phyloP scores from a whole-genome alignment of 1,140 invertebrate species.

The Hypsibius dujardini region DNA sequence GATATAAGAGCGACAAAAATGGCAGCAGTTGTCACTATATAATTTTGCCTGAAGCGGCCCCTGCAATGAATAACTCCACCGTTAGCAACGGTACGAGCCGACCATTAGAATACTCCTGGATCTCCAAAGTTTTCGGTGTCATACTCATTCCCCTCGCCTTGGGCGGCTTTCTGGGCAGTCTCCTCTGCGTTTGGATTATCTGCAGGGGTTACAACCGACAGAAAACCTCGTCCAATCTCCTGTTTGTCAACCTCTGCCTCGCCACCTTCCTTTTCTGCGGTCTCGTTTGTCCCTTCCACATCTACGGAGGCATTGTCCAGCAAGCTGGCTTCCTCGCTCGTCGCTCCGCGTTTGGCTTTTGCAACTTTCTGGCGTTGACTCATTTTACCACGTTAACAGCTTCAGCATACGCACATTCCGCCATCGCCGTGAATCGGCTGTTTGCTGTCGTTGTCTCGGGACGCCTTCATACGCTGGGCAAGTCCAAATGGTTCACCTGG shows the following conservation, averaged over 20 bases:
- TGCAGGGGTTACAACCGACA: no score
- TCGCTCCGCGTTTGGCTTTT: neutral
- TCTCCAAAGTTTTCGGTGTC: constrained; percentile 3
- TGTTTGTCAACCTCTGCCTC: neutral
- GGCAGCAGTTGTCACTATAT: no score
- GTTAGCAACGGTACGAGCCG: no score
- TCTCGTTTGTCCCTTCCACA: neutral
- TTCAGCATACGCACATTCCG: neutral
- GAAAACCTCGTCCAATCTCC: neutral
- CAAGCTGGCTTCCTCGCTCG: constrained; percentile 2
- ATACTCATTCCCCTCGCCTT: neutral
- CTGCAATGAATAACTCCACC: no score
- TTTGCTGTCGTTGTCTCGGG: neutral
- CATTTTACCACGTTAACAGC: neutral
- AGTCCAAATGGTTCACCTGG: neutral
- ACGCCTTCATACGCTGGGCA: neutral
- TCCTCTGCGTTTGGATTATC: neutral
- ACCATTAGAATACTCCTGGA: no score
- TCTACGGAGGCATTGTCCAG: neutral
- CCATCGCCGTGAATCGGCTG: constrained; percentile 3
- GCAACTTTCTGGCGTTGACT: neutral
- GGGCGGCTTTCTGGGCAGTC: neutral
- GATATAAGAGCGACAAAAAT: no score
- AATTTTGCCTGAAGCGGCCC: no score
- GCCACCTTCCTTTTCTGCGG: neutral